Evolutionary conservation across 2,888 invertebrate species (phyloP), one percentile per base, ranked within the genome.

Genomic region (Polydesmus complanatus): DNA sequence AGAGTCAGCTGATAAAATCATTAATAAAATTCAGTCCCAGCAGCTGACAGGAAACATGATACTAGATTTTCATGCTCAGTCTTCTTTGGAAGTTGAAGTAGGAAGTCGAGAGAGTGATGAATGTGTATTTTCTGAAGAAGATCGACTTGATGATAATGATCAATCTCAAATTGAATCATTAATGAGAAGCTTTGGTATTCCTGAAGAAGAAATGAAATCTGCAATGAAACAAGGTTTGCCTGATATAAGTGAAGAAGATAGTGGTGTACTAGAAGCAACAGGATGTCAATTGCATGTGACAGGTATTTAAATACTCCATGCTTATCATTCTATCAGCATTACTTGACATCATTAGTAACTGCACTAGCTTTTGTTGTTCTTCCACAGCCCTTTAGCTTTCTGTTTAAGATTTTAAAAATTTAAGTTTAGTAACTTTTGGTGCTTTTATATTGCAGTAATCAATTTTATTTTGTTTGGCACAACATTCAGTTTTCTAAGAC

Each of bases 51-150:
- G 5, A 19, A 51, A 51, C 51, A 54, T 60, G 54, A 60, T 60
- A 8, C 11, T 56, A 11, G 60, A 59, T 47, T 23, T 64, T 27
- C 60, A 55, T 11, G 62, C 69, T 22, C 68, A 69, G 57, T 68
- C 68, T 22, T 68, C 69, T 14, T 62, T 68, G 37, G 69, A 69
- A 63, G 67, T 69, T 5, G 66, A 67, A 61, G 64, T 66, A 2
- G 66, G 66, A 26, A 66, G 65, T 48, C 61, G 58, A 22, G 61
- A 50, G 21, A 64, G 65, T 49, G 65, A 65, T 50, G 66, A 66
- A 54, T 67, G 69, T 56, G 66, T 68, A 27, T 62, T 66, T 56
- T 65, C 68, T 58, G 69, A 69, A 25, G 61, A 61, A 19, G 61
- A 61, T 19, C 27, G 21, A 18, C 19, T 23, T 27, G 52, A 55